phyloP scores from a whole-genome alignment of 2,113 vertebrate genomes.

The Lepus europaeus region DNA sequence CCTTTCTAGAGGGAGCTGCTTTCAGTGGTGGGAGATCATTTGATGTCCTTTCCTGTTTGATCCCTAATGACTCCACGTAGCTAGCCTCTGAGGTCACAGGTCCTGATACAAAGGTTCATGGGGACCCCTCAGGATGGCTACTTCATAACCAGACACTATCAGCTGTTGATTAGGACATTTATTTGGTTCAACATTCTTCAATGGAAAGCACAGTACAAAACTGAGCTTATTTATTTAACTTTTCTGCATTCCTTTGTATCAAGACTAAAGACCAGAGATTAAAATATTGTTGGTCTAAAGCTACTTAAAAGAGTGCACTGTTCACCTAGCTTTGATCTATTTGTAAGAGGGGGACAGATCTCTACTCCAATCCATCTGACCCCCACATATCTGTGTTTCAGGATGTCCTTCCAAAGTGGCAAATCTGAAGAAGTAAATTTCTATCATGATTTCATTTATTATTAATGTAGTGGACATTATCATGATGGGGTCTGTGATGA shows the following conservation, averaged over 20 bases:
- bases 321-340: neutral
- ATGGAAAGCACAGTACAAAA: neutral
- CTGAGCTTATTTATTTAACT: neutral
- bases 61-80: neutral
- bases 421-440: conserved; percentile 40
- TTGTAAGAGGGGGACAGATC: too few species aligned
- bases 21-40: neutral
- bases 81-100: neutral
- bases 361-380: neutral
- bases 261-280: neutral
- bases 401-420: neutral
- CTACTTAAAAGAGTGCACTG: neutral
- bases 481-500: neutral
- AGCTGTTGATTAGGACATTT: neutral
- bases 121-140: neutral
- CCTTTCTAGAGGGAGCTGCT: neutral
- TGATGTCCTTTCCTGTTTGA: conserved; percentile 11
- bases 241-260: neutral
- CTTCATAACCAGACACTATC: neutral
- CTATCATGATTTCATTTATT: neutral
- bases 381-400: neutral
- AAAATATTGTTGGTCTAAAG: neutral
- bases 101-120: neutral
- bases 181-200: neutral
- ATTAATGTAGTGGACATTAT: neutral